Evolutionary conservation across 2,797 vertebrate species (phyloP).

Genomic region (Fundulus diaphanus): DNA sequence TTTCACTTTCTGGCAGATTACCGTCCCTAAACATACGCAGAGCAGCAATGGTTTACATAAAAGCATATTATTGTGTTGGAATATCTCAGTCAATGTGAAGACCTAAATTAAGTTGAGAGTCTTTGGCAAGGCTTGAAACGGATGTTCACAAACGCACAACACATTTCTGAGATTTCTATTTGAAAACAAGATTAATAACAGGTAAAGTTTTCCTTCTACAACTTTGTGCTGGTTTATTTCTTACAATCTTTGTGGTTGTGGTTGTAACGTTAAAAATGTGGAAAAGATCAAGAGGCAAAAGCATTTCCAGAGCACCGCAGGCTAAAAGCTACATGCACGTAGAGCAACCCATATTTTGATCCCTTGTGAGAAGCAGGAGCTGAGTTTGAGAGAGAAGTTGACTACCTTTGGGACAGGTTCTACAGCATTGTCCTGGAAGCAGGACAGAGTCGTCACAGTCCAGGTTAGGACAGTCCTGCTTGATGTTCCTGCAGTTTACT

Average conservation of each 20-base stretch:
- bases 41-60: not conserved
- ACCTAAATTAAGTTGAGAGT: not conserved
- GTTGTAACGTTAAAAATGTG: not conserved
- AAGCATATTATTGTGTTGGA: too few relatives aligned
- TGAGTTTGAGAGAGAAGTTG: not conserved
- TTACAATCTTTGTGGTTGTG: not conserved
- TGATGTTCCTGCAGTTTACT: conserved; percentile 96
- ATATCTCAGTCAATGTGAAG: too few relatives aligned
- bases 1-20: not conserved
- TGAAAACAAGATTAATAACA: not conserved
- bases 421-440: conserved; percentile 93
- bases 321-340: not conserved
- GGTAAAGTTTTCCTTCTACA: not conserved
- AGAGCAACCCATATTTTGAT: not conserved
- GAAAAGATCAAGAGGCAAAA: not conserved
- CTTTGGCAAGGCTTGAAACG: not conserved
- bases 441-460: conserved; percentile 85
- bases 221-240: not conserved
- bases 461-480: conserved; percentile 88
- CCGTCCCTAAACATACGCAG: not conserved
- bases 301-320: not conserved
- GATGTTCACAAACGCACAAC: not conserved
- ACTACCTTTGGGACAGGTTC: conserved; percentile 84
- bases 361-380: not conserved
- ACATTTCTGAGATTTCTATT: not conserved